phyloP scores from a whole-genome alignment of 2,888 invertebrate genomes.

The Ormyrus labotus region DNA sequence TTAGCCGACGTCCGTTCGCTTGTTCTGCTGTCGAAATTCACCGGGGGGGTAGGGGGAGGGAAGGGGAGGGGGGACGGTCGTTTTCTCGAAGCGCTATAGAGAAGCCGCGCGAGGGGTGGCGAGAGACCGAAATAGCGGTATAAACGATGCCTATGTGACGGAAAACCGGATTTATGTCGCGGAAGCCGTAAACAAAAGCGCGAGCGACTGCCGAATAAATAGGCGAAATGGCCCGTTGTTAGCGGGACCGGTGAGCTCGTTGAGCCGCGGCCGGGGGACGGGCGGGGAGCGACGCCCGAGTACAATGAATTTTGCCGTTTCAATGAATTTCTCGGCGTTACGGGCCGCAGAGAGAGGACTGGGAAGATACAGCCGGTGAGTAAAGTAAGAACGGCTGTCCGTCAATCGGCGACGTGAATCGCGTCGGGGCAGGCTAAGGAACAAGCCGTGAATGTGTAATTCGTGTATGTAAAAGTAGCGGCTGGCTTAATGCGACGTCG shows the following conservation, averaged over 20 bases:
- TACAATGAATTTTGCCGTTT: conserved; percentile 25
- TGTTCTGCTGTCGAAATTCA: neutral
- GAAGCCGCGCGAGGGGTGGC: no score
- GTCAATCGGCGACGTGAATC: no score
- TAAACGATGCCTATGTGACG: conserved; percentile 66
- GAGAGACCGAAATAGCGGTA: conserved; percentile 60
- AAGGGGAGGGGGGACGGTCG: neutral
- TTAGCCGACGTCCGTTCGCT: conserved; percentile 3
- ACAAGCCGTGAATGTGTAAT: neutral
- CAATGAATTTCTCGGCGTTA: conserved; percentile 1
- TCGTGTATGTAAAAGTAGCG: neutral
- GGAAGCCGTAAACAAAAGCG: conserved; percentile 66
- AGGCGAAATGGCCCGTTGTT: conserved; percentile 58
- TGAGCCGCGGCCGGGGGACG: neutral
- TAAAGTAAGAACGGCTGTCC: no score
- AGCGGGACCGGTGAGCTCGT: neutral
- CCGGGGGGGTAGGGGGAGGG: neutral
- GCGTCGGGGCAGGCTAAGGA: neutral
- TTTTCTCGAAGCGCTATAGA: no score
- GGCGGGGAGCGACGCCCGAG: neutral
- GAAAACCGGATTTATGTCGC: conserved; percentile 67
- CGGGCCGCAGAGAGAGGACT: no score
- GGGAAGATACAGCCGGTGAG: no score
- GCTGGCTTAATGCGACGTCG: no score
- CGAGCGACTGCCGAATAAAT: conserved; percentile 58